Evolutionary conservation across 2,797 vertebrate genomes (phyloP), one percentile per base, ranked within the genome.

Genomic region (Forpus xanthops): DNA sequence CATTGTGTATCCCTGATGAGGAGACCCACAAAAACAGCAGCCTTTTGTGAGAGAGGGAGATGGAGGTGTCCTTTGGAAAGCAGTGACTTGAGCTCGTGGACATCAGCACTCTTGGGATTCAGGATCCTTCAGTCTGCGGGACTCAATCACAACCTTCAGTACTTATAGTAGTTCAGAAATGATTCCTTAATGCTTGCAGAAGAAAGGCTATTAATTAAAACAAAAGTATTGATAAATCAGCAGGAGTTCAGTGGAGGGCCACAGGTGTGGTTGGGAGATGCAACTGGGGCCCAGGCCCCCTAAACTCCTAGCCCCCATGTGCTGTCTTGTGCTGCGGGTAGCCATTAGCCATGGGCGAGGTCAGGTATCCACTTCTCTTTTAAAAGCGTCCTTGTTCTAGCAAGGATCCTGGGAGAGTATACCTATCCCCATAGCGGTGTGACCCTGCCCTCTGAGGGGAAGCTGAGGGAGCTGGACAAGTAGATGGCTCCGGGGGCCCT

Each of bases 271-370:
- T 1, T 7, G 39, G 39, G 15, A 28, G 39, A 28, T 14, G 18
- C 5, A 33, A 23, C 28, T 24, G 31, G 11, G 6, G 21, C 17
- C 5, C 0, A 1, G 12, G 15, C 5, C 4, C 6, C 9, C 37
- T 12, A 8, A 23, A 12, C 16, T 21, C 30, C 41, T 8, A 9
- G 28, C 12, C 12, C 21, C 5, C 10, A 7, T 11, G 39, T 1
- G 4, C 33, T 17, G 18, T 4, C 23, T 39, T 3, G 5, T 39
- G 37, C 7, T 14, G 18, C 0, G 0, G 42, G 27, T 0, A 0
- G 53, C 61, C 53, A 25, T 67, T 37, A 37, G 41, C 47, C 1
- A 0, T 12, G 18, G 9, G 55, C 0, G 0, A 18, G 30, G 16
- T 33, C 24, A 33, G 2, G 1, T 62, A 39, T 14, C 24, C 3